These are phyloP conservation scores for Myzus persicae DNA, from an alignment of 1,140 invertebrate species.

Conservation along the genomic window DNA sequence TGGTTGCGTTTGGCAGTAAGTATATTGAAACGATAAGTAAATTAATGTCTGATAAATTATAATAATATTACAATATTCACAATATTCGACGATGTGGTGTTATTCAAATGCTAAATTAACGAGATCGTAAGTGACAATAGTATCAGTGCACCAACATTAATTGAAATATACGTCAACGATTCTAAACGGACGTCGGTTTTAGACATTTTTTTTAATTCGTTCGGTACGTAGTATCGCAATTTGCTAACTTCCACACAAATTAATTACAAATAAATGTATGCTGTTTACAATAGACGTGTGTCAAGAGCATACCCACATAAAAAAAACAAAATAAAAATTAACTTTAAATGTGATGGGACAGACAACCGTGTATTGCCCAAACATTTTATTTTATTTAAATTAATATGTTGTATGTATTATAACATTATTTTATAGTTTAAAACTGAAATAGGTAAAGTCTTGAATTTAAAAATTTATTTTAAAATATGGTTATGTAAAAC, in stretches of 20 bases:
- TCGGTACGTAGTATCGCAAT: background rate
- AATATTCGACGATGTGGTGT: background rate
- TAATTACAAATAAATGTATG: no score
- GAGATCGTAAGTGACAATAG: no score
- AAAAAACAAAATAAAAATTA: background rate
- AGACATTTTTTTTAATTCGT: background rate
- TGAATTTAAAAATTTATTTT: background rate
- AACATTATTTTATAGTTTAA: no score
- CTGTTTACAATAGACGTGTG: no score
- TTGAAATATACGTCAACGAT: background rate
- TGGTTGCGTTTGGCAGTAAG: background rate
- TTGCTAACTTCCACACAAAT: no score
- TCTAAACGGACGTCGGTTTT: background rate
- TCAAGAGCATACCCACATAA: no score
- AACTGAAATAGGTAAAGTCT: background rate
- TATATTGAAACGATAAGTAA: background rate
- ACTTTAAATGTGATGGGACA: background rate
- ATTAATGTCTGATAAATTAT: background rate
- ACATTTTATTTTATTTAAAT: background rate
- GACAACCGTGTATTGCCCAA: background rate
- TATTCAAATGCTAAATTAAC: no score
- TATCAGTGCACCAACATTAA: no score
- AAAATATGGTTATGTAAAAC: no score
- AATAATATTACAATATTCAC: background rate
- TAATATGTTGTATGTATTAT: no score